These are phyloP conservation scores for Odontamblyopus lacepedii DNA, from an alignment of 2,797 vertebrate species.

Conservation along the genomic window DNA sequence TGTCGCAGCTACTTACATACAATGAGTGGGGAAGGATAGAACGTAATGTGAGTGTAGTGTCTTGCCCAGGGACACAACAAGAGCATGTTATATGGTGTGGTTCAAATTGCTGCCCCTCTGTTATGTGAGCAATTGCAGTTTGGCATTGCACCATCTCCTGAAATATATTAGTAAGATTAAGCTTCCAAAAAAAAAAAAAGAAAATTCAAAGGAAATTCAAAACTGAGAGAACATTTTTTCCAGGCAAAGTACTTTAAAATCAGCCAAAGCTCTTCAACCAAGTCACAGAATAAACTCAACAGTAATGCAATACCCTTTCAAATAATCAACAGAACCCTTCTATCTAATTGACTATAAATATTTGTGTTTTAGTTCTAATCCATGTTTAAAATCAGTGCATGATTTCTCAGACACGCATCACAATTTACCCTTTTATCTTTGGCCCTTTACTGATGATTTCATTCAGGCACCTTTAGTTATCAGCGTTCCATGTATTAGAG, in stretches of 20 bases:
- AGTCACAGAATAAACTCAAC: no score
- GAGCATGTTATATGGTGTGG: not conserved
- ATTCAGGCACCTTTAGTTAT: not conserved
- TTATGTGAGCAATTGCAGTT: not conserved
- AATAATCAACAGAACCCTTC: no score
- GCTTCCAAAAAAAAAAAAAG: not conserved
- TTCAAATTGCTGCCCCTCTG: not conserved
- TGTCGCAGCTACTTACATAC: not conserved
- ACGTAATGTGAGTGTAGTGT: not conserved
- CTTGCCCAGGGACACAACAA: not conserved
- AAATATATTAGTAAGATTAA: no score
- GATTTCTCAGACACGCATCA: not conserved
- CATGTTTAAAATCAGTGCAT: not conserved
- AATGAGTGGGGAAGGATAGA: not conserved
- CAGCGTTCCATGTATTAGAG: slow-evolving; percentile 31
- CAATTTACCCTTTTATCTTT: not conserved
- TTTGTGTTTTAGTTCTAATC: no score
- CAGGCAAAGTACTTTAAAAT: no score
- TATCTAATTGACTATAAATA: no score
- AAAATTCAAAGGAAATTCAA: not conserved
- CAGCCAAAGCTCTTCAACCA: no score
- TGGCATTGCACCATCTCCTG: not conserved
- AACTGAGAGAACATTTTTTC: not conserved
- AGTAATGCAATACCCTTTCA: no score
- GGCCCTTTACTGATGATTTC: slow-evolving; percentile 12